Evolutionary conservation across 1,140 invertebrate species (phyloP), one percentile per base, ranked within the genome.

Genomic region (Lepidurus apus): DNA sequence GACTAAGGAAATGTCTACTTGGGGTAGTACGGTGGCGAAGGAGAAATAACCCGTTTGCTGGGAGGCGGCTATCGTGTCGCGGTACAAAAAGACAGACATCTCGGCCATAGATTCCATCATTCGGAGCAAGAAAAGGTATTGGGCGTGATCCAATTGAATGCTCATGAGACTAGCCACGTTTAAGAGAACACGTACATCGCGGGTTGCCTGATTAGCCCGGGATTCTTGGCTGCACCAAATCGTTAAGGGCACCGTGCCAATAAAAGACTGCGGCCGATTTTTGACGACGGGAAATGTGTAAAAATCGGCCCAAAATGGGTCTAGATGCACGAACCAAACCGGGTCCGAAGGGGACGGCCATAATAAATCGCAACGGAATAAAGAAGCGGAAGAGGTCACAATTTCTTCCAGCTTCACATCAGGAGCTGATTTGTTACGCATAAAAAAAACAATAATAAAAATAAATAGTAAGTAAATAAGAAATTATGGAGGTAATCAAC

Each of bases 301-400:
- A 85, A 97, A 97, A 85, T 98, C 95, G 7, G 93, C 91, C 95
- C 95, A 98, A 45, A 97, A 88, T 0, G 96, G 95, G 84, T 98
- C 95, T 24, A 95, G 86, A 82, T 90, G 89, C 17, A 94, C 89
- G 83, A 93, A 95, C 95, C 96, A 97, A 9, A 98, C 89, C 83
- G 94, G 91, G 82, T 93, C 90, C 13, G 90, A 89, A 83, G 44
- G 73, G 34, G 74, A 34, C 10, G 78, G 45, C 92, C 93, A 95
- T 44, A 96, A 86, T 76, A 94, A 85, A 84, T 93, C 92, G 74
- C 88, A 84, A 34, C 85, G 87, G 13, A 92, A 82, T 73, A 86
- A 10, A 42, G 77, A 42, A 26, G 76, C 42, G 17, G 80, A 74
- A 53, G 80, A 75, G 45, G 73, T 78, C 8, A 44, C 7, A 8